These are phyloP conservation scores for Cyprinella venusta DNA, from an alignment of 2,797 vertebrate species.

Conservation along the genomic window DNA sequence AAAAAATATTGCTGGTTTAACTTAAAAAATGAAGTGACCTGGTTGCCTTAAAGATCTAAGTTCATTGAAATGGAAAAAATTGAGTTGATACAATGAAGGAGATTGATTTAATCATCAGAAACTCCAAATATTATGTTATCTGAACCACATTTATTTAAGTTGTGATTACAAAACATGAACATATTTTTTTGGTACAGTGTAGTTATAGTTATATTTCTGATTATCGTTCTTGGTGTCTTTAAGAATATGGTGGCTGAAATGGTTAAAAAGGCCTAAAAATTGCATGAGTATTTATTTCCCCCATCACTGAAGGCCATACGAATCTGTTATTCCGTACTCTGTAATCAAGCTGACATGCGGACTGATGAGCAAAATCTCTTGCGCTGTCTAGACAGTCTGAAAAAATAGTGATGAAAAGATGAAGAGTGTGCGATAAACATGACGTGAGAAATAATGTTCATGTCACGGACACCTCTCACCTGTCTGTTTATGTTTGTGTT, in stretches of 20 bases:
- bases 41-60: too few relatives aligned
- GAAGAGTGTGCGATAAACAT: conserved; percentile 27
- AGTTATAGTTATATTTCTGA: too few relatives aligned
- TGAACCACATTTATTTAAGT: too few relatives aligned
- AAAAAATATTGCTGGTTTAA: too few relatives aligned
- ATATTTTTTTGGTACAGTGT: too few relatives aligned
- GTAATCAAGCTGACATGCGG: conserved; percentile 40
- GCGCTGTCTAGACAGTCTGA: conserved; percentile 51
- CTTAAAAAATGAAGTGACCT: too few relatives aligned
- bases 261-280: conserved; percentile 23
- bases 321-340: conserved; percentile 43
- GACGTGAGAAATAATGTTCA: conserved; percentile 19
- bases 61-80: too few relatives aligned
- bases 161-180: too few relatives aligned
- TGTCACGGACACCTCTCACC: conserved; percentile 9
- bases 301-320: conserved; percentile 48
- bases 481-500: conserved; percentile 14
- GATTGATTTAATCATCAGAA: too few relatives aligned
- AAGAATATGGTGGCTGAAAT: neutral
- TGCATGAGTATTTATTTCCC: conserved; percentile 2
- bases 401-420: conserved; percentile 54
- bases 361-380: conserved; percentile 55
- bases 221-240: too few relatives aligned
- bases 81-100: too few relatives aligned
- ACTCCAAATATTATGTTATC: too few relatives aligned